Percentiles rank a stretch among this genome's conserved stretches.
Conservation (phyloP, 2,113 vertebrate species). For the Chloropsis cyanopogon region DNA sequence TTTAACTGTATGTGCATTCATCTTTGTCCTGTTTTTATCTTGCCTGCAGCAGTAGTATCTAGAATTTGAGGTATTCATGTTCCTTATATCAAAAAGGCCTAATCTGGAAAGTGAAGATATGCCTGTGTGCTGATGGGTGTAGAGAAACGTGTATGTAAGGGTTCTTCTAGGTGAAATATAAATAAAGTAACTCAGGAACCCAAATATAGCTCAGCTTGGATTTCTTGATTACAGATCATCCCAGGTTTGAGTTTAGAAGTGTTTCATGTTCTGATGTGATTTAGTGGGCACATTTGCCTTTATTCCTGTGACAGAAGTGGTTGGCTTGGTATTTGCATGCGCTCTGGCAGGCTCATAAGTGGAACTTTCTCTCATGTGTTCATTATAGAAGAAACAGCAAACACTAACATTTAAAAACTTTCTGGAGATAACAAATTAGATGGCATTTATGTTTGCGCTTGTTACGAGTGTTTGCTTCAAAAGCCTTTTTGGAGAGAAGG, state of each 20-base stretch:
- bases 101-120: neutral
- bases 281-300: neutral
- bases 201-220: constrained; percentile 24
- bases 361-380: neutral
- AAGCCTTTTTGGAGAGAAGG: constrained; percentile 61
- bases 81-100: neutral
- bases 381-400: neutral
- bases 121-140: neutral
- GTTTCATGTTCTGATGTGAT: neutral
- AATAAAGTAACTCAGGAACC: neutral
- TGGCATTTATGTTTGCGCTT: constrained; percentile 66
- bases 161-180: neutral
- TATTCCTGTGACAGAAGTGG: neutral
- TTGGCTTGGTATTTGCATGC: constrained; percentile 15
- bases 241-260: neutral
- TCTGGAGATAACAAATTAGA: constrained; percentile 54
- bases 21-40: neutral
- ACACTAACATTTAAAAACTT: constrained; percentile 11
- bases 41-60: neutral
- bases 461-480: constrained; percentile 63
- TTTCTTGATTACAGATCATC: constrained; percentile 15
- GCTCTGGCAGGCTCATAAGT: neutral
- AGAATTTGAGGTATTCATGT: neutral
- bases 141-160: neutral
- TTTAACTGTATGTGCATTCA: neutral